These are phyloP conservation scores for Acanthurus leucopareius DNA, from an alignment of 2,797 vertebrate genomes.

Conservation along the genomic window DNA sequence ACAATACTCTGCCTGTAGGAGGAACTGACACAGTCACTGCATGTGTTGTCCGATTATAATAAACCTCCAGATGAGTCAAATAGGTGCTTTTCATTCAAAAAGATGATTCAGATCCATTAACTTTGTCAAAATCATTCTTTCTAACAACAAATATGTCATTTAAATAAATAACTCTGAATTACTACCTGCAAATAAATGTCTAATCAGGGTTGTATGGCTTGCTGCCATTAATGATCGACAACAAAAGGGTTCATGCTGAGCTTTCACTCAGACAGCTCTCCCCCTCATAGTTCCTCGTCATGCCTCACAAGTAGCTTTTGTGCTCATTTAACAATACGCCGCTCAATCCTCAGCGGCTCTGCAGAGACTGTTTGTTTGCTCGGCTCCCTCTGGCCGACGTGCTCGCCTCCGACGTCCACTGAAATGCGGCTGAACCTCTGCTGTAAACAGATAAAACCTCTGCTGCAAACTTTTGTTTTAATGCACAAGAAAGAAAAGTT, in stretches of 20 bases:
- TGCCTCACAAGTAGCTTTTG: slow-evolving; percentile 52
- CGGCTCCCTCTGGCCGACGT: slow-evolving; percentile 16
- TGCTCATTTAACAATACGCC: slow-evolving; percentile 46
- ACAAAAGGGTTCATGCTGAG: slow-evolving; percentile 48
- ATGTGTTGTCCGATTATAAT: not conserved
- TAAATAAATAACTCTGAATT: slow-evolving; percentile 19
- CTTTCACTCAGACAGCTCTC: slow-evolving; percentile 27
- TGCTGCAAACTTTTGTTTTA: not conserved
- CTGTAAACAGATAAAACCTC: not conserved
- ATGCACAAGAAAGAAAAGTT: not conserved
- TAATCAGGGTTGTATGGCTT: slow-evolving; percentile 17
- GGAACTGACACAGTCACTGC: not conserved
- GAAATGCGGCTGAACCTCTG: not conserved
- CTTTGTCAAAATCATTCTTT: not conserved
- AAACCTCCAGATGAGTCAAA: not conserved
- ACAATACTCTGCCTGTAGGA: not conserved
- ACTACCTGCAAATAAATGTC: slow-evolving; percentile 37
- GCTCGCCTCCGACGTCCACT: slow-evolving; percentile 4
- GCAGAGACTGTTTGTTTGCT: slow-evolving; percentile 14
- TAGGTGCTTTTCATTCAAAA: not conserved
- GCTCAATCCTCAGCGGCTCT: slow-evolving; percentile 13
- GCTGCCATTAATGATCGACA: slow-evolving; percentile 11
- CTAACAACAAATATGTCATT: slow-evolving; percentile 14
- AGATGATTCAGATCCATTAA: not conserved
- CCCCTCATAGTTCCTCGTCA: slow-evolving; percentile 33